A percentile compares a stretch with the other conserved stretches of the same genome.
These are phyloP conservation scores for Leptatherina wallacei DNA, from an alignment of 2,797 vertebrate genomes.

Conservation along the genomic window DNA sequence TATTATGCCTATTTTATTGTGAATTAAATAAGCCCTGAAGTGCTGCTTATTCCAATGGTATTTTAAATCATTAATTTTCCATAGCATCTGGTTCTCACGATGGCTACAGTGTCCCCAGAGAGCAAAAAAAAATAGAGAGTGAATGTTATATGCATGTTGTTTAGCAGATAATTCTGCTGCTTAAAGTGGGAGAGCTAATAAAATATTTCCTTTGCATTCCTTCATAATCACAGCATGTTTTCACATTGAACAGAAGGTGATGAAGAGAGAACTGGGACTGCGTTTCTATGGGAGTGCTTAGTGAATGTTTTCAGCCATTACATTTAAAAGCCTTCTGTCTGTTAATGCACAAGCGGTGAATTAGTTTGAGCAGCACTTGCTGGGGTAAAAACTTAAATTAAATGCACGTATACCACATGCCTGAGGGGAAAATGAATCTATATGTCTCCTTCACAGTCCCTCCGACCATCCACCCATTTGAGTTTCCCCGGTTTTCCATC, in stretches of 20 bases:
- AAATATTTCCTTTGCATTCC: conserved; percentile 32
- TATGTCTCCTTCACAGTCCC: conserved; percentile 84
- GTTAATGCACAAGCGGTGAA: conserved; percentile 4
- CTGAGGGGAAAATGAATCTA: conserved; percentile 1
- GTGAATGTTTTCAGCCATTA: conserved; percentile 10
- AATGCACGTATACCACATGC: background rate
- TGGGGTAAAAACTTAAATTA: conserved; percentile 3
- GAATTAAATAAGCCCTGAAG: conserved; percentile 84
- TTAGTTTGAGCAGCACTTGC: conserved; percentile 11
- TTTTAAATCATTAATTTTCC: conserved; percentile 84
- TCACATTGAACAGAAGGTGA: conserved; percentile 26
- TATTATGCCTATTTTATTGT: conserved; percentile 87
- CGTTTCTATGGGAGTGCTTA: conserved; percentile 15
- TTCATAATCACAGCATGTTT: conserved; percentile 27
- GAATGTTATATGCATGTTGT: conserved; percentile 54
- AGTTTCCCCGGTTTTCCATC: conserved; percentile 96
- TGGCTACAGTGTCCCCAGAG: conserved; percentile 76
- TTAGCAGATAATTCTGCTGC: conserved; percentile 46
- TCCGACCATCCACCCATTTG: conserved; percentile 96
- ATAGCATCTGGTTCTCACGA: conserved; percentile 77
- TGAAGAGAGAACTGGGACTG: conserved; percentile 20
- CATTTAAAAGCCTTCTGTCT: conserved; percentile 20
- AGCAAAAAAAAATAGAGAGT: conserved; percentile 45
- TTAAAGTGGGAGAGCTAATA: conserved; percentile 32
- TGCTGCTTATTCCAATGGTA: conserved; percentile 81